Evolutionary conservation across 2,888 invertebrate genomes (phyloP).

Genomic region (Chromoteleia sp.): DNA sequence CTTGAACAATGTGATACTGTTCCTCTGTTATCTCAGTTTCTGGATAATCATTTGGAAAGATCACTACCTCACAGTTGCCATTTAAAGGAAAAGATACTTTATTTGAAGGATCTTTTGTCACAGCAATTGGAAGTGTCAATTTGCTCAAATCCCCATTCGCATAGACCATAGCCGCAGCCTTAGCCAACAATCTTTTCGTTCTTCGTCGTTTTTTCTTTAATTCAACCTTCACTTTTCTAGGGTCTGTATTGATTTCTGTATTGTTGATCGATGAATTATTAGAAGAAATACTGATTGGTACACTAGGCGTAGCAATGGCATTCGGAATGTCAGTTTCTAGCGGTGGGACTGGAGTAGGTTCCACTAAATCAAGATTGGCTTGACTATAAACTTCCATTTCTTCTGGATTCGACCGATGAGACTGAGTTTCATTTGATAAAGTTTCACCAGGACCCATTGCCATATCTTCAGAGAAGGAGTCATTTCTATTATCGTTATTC

Average conservation of each 20-base stretch:
- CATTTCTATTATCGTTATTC: background rate
- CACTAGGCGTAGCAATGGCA: background rate
- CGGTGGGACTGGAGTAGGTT: background rate
- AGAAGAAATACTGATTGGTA: background rate
- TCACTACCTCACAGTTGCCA: slow-evolving; percentile 12
- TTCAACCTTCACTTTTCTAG: slow-evolving; percentile 1
- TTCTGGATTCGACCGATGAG: background rate
- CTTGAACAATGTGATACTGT: slow-evolving; percentile 15
- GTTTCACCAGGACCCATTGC: background rate
- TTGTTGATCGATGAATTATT: background rate
- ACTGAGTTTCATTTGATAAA: background rate
- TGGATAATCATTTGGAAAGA: slow-evolving; percentile 28
- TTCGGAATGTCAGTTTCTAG: background rate
- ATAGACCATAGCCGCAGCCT: slow-evolving; percentile 13
- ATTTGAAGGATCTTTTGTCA: background rate
- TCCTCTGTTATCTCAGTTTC: slow-evolving; percentile 17
- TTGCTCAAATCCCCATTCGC: slow-evolving; percentile 27
- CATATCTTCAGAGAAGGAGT: background rate
- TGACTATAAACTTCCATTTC: background rate
- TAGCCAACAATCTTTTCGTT: slow-evolving; percentile 19
- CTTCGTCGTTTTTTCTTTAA: slow-evolving; percentile 27
- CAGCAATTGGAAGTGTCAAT: slow-evolving; percentile 5
- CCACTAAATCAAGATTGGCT: background rate
- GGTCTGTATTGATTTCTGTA: background rate
- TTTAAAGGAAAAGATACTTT: background rate